These are phyloP conservation scores for Platalea minor DNA, from an alignment of 2,797 vertebrate genomes.

Conservation along the genomic window DNA sequence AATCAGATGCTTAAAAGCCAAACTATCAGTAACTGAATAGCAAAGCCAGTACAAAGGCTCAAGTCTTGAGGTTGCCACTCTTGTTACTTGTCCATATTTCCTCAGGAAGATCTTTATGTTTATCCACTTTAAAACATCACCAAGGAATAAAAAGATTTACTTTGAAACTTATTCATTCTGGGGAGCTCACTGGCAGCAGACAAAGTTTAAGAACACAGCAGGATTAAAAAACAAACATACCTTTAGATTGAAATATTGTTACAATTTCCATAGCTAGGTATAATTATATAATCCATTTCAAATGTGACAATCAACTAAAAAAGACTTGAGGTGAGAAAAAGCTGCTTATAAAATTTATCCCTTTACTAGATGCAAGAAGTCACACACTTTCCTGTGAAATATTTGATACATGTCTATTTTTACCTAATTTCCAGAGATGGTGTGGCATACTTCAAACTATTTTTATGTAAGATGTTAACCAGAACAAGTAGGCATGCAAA, in stretches of 20 bases:
- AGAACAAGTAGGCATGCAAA: neutral
- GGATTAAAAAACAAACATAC: neutral
- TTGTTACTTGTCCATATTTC: neutral
- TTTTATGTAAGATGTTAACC: neutral
- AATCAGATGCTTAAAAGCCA: neutral
- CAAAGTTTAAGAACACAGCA: neutral
- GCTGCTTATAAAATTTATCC: neutral
- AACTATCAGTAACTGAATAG: neutral
- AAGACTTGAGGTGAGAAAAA: neutral
- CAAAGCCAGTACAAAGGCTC: neutral
- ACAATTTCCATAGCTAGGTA: neutral
- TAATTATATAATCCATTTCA: neutral
- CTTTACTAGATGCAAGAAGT: neutral
- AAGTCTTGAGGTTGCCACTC: neutral
- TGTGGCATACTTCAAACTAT: neutral
- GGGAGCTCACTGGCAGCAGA: neutral
- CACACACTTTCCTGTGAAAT: neutral
- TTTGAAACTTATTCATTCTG: neutral
- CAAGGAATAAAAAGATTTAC: neutral
- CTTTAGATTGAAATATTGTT: neutral
- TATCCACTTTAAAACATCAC: neutral
- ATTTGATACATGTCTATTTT: neutral
- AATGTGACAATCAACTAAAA: neutral
- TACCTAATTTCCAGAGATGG: neutral
- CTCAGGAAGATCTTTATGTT: neutral